Conservation (phyloP, 2,797 vertebrate species). For the Antennarius maculatus region DNA sequence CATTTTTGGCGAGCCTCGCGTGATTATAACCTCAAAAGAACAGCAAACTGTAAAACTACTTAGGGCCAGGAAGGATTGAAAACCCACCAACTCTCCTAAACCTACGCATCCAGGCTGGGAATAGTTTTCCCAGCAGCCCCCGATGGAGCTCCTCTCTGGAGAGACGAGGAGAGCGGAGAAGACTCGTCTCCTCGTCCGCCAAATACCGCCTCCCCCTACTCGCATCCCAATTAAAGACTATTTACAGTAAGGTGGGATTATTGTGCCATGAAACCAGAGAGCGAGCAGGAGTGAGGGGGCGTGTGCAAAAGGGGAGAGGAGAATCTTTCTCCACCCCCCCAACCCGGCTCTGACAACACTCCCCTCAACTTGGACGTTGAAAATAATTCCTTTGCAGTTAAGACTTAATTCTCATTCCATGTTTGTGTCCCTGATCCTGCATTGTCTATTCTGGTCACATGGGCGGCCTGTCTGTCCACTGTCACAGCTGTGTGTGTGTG, state of each 20-base stretch:
- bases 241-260: conserved; percentile 60
- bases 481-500: conserved; percentile 62
- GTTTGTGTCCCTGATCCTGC: conserved; percentile 63
- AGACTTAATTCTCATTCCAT: conserved; percentile 77
- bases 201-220: conserved; percentile 54
- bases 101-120: conserved; percentile 57
- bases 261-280: conserved; percentile 28
- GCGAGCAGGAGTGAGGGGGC: conserved; percentile 19
- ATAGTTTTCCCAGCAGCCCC: conserved; percentile 55
- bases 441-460: conserved; percentile 76
- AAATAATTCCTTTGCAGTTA: conserved; percentile 75
- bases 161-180: conserved; percentile 54
- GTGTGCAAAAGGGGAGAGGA: conserved; percentile 47
- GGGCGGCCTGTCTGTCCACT: conserved; percentile 63
- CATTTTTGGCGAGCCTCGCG: conserved; percentile 29
- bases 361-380: conserved; percentile 49
- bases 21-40: conserved; percentile 59
- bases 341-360: conserved; percentile 19
- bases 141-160: conserved; percentile 55
- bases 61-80: conserved; percentile 47
- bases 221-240: conserved; percentile 58
- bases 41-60: conserved; percentile 53
- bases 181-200: conserved; percentile 42
- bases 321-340: conserved; percentile 13
- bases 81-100: conserved; percentile 50